A percentile compares a stretch with the other conserved stretches of the same genome.
Conservation (phyloP, 2,888 invertebrate species). For the Stenodema calcarata region DNA sequence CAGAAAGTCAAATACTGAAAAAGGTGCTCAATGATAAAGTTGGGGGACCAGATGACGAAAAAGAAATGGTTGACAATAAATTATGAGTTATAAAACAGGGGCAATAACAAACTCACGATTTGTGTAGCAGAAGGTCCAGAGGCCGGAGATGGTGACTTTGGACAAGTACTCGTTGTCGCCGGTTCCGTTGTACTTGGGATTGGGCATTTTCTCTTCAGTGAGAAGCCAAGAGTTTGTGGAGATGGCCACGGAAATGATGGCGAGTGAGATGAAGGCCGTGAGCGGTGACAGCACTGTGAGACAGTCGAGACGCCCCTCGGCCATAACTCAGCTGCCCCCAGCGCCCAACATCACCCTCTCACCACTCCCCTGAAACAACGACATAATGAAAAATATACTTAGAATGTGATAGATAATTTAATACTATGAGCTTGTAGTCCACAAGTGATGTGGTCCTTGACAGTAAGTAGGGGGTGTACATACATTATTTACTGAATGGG, state of each 20-base stretch:
- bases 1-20: too few species aligned
- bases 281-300: slow-evolving; percentile 61
- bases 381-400: not conserved
- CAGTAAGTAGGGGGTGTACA: too few species aligned
- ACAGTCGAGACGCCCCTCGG: slow-evolving; percentile 47
- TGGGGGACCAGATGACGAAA: too few species aligned
- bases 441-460: too few species aligned
- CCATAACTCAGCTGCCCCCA: slow-evolving; percentile 47
- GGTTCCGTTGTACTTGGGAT: slow-evolving; percentile 78
- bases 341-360: slow-evolving; percentile 40
- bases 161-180: slow-evolving; percentile 73
- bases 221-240: slow-evolving; percentile 85
- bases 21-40: too few species aligned
- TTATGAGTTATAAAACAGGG: too few species aligned
- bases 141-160: slow-evolving; percentile 79
- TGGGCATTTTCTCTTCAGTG: slow-evolving; percentile 84
- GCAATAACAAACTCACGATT: slow-evolving; percentile 70
- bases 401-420: not conserved
- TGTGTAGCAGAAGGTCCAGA: slow-evolving; percentile 81
- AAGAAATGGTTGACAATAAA: too few species aligned
- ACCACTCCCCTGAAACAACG: slow-evolving; percentile 41
- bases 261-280: slow-evolving; percentile 74
- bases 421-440: too few species aligned
- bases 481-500: too few species aligned
- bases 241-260: slow-evolving; percentile 76